Percentiles rank a stretch among this genome's conserved stretches.
Evolutionary conservation across 2,888 invertebrate species (phyloP).

Genomic region (Liodrosophila aerea): DNA sequence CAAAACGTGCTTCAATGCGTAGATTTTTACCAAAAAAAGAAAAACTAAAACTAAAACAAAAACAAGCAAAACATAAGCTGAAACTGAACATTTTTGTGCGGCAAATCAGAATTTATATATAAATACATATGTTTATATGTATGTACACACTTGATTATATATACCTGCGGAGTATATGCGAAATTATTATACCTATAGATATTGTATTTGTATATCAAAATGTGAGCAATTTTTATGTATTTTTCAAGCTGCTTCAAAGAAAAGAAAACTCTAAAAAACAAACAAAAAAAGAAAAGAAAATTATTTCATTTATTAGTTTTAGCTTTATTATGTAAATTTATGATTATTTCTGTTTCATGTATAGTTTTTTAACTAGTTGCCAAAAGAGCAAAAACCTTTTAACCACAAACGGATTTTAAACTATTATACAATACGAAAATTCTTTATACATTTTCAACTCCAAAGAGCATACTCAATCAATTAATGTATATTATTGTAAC

Average conservation of each 20-base stretch:
- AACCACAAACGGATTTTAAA: slow-evolving; percentile 15
- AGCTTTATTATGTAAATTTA: slow-evolving; percentile 44
- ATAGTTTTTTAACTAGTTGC: slow-evolving; percentile 46
- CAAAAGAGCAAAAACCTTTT: slow-evolving; percentile 27
- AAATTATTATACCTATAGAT: slow-evolving; percentile 63
- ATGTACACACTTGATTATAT: slow-evolving; percentile 21
- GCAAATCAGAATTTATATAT: slow-evolving; percentile 74
- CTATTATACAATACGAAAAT: slow-evolving; percentile 31
- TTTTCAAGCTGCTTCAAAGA: slow-evolving; percentile 46
- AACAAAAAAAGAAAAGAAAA: slow-evolving; percentile 18
- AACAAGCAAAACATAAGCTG: slow-evolving; percentile 62
- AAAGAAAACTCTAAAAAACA: slow-evolving; percentile 16
- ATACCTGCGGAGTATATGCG: slow-evolving; percentile 59
- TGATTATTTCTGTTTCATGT: slow-evolving; percentile 51
- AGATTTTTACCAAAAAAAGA: slow-evolving; percentile 76
- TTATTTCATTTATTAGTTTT: slow-evolving; percentile 55
- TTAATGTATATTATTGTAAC: slow-evolving; percentile 32
- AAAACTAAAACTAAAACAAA: too few species aligned
- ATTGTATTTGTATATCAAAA: slow-evolving; percentile 74
- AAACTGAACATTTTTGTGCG: slow-evolving; percentile 64
- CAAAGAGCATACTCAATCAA: slow-evolving; percentile 69
- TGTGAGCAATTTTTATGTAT: slow-evolving; percentile 70
- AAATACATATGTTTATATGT: slow-evolving; percentile 34
- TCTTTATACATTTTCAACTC: slow-evolving; percentile 37
- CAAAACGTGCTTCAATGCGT: slow-evolving; percentile 73